Percentiles rank a stretch among this genome's conserved stretches.
Evolutionary conservation across 1,140 invertebrate species (phyloP).

Genomic region (Drosophila repletoides): DNA sequence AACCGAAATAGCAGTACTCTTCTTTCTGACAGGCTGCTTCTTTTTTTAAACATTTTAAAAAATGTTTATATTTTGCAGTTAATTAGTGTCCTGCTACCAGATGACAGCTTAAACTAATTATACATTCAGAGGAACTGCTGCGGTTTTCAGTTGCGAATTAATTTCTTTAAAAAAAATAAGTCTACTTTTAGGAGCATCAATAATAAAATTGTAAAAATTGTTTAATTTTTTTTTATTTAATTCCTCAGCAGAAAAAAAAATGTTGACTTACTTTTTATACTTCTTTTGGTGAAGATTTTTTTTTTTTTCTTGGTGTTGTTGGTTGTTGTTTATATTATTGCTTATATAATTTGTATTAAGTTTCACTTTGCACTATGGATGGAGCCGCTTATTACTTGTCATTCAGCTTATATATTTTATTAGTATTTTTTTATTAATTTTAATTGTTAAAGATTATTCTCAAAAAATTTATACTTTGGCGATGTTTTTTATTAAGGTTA

Average conservation of each 20-base stretch:
- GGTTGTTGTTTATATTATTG: neutral
- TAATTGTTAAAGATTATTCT: conserved; percentile 22
- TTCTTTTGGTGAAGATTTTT: neutral
- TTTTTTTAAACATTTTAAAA: too few species aligned
- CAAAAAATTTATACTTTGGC: conserved; percentile 15
- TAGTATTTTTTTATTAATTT: conserved; percentile 1
- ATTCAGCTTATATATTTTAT: conserved; percentile 16
- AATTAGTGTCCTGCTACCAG: too few species aligned
- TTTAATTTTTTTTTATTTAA: neutral
- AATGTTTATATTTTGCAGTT: too few species aligned
- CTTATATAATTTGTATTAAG: conserved; percentile 23
- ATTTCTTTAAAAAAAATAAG: too few species aligned
- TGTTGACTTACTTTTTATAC: conserved; percentile 24
- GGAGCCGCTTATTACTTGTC: conserved; percentile 50
- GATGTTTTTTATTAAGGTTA: conserved; percentile 3
- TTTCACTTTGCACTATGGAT: conserved; percentile 55
- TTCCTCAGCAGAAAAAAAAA: neutral
- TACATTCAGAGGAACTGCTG: too few species aligned
- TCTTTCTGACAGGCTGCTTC: too few species aligned
- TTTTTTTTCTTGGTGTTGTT: conserved; percentile 3
- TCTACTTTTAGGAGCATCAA: too few species aligned
- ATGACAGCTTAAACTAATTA: too few species aligned
- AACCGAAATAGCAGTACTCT: too few species aligned
- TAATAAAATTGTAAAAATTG: neutral
- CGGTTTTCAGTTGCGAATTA: too few species aligned